Conservation (phyloP, 2,888 invertebrate species). For the Lamellibrachia satsuma region DNA sequence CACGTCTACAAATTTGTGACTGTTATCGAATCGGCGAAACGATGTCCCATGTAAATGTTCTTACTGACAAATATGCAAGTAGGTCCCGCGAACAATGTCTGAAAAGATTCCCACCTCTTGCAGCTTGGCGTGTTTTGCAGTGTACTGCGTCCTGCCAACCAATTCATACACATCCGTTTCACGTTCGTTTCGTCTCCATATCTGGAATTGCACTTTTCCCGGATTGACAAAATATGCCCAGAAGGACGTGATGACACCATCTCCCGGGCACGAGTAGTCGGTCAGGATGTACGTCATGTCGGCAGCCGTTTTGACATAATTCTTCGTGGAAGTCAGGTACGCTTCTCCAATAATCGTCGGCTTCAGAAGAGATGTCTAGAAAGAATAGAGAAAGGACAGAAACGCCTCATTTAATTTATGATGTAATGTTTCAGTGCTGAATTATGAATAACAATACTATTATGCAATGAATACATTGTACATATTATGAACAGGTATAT, state of each 20-base stretch:
- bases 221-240: conserved; percentile 12
- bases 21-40: too few species aligned
- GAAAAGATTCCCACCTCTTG: not conserved
- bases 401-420: not conserved
- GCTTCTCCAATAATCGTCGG: conserved; percentile 10
- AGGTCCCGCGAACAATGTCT: too few species aligned
- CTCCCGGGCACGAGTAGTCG: not conserved
- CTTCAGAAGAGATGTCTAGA: not conserved
- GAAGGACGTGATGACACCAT: not conserved
- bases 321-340: not conserved
- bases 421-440: not conserved
- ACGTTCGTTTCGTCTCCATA: not conserved
- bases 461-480: too few species aligned
- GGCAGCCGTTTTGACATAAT: not conserved
- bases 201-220: not conserved
- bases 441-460: too few species aligned
- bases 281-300: not conserved
- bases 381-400: not conserved
- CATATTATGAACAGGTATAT: too few species aligned
- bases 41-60: too few species aligned
- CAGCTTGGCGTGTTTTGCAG: not conserved
- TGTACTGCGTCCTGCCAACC: not conserved
- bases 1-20: too few species aligned
- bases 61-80: too few species aligned
- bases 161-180: not conserved